Base-by-base conservation (phyloP, 2,888 invertebrate species). In the Megalurothrips usitatus region DNA sequence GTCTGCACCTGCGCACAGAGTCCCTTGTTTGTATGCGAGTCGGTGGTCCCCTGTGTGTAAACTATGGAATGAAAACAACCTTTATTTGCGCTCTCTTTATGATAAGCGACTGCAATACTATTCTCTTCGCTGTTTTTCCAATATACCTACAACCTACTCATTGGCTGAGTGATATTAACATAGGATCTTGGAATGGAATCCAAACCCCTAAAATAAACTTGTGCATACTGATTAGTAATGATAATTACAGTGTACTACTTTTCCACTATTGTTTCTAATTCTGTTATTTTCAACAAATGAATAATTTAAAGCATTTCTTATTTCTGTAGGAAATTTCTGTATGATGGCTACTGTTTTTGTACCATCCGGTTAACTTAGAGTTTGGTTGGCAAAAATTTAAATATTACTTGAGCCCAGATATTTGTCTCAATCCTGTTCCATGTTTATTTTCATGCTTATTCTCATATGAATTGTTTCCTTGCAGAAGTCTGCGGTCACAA, bases 21-120 rank as follows among this genome's bases (percentile, higher is more conserved):
- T 58, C 14, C n/a, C 19, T 17, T 58, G 58, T 58, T 19, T 75
- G 68, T 75, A 26, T 75, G 68, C 26, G n/a, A 43, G 68, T 75
- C 58, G 11, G 68, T 26, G 23, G 68, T 12, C n/a, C 4, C 68
- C 26, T 26, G 68, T 26, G 26, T 75, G 68, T 75, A 75, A 75
- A 75, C 68, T 23, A 12, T 26, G 68, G 26, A 23, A 75, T 75
- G 68, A 75, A 75, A 75, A 75, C 68, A 75, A 75, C 68, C 68
- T 26, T 9, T 26, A 14, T 58, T 14, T 26, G 9, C 4, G 10
- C 17, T 10, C 17, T 14, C 1, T 58, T 58, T 58, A 43, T 43
- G 6, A 43, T 43, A 43, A 43, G 34, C 34, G 6, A 43, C 34
- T n/a, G n/a, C n/a, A n/a, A n/a, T n/a, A n/a, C n/a, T 43, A 43